These are phyloP conservation scores for Cottoperca gobio DNA, from an alignment of 2,797 vertebrate genomes.

Conservation along the genomic window DNA sequence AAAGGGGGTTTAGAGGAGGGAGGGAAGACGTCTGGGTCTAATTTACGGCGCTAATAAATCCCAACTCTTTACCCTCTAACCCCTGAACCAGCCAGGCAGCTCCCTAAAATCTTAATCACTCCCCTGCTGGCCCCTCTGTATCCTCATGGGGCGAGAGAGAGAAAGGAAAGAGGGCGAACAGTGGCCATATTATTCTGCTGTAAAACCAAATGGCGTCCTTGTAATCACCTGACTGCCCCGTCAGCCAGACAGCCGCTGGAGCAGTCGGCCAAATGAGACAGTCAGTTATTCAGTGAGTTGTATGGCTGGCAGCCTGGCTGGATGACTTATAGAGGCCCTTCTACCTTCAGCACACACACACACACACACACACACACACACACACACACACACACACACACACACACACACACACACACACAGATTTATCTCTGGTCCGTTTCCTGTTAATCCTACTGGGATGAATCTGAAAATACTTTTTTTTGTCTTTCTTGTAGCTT, in stretches of 20 bases:
- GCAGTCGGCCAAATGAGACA: conserved; percentile 51
- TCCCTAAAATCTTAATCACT: conserved; percentile 85
- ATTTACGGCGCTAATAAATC: conserved; percentile 87
- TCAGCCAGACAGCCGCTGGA: conserved; percentile 51
- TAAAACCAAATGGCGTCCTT: conserved; percentile 85
- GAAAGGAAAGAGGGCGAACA: conserved; percentile 64
- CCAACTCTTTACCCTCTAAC: conserved; percentile 85
- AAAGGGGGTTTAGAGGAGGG: conserved; percentile 25
- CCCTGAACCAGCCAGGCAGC: conserved; percentile 78
- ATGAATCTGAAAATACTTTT: conserved; percentile 5
- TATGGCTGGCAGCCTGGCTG: neutral
- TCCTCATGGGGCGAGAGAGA: conserved; percentile 54
- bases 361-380: conserved; percentile 12
- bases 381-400: conserved; percentile 16
- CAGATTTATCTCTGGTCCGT: conserved; percentile 21
- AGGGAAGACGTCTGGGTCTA: conserved; percentile 71
- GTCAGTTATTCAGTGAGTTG: conserved; percentile 50
- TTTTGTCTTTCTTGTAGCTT: neutral
- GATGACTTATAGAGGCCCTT: conserved; percentile 44
- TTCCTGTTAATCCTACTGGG: neutral
- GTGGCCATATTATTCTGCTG: conserved; percentile 75
- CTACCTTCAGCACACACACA: conserved; percentile 10
- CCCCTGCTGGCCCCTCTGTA: conserved; percentile 62
- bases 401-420: conserved; percentile 2
- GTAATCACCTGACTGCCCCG: conserved; percentile 78